Percentiles rank a stretch among this genome's conserved stretches.
Evolutionary conservation across 2,888 invertebrate genomes (phyloP).

Genomic region (Cacoxenus indagator): DNA sequence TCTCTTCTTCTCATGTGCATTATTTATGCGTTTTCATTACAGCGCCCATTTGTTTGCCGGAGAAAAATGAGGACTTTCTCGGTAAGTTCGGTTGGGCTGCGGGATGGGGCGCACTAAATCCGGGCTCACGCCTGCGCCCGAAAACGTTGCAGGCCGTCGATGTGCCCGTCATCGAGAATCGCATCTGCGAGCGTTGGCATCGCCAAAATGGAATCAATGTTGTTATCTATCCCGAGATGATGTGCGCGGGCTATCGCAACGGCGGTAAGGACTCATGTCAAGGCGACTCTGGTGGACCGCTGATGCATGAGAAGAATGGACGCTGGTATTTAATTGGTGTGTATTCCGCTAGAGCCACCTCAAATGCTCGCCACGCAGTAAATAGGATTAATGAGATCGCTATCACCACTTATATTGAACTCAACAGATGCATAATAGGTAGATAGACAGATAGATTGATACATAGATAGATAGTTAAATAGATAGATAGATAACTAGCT

Average conservation of each 20-base stretch:
- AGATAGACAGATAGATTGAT: too few species aligned
- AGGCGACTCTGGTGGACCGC: conserved; percentile 82
- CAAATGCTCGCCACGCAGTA: too few species aligned
- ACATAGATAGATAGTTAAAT: too few species aligned
- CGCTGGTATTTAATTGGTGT: conserved; percentile 86
- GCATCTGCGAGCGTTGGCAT: conserved; percentile 77
- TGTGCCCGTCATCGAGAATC: conserved; percentile 92
- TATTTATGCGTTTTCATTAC: conserved; percentile 29
- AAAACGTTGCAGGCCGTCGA: conserved; percentile 92
- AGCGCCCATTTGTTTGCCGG: conserved; percentile 92
- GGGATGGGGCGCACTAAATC: conserved; percentile 91
- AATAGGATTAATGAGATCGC: too few species aligned
- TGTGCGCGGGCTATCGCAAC: conserved; percentile 91
- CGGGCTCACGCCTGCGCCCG: conserved; percentile 87
- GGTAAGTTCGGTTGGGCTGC: conserved; percentile 94
- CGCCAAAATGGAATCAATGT: conserved; percentile 75
- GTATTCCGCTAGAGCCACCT: conserved; percentile 25
- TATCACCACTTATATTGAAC: too few species aligned
- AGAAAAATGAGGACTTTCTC: conserved; percentile 89
- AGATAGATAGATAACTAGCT: too few species aligned
- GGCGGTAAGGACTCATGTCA: conserved; percentile 81
- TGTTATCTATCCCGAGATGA: conserved; percentile 94
- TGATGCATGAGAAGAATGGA: conserved; percentile 89
- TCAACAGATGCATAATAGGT: too few species aligned
- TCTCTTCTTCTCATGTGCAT: neutral